Base-by-base conservation (phyloP, 2,797 vertebrate genomes). In the Spea hammondii region DNA sequence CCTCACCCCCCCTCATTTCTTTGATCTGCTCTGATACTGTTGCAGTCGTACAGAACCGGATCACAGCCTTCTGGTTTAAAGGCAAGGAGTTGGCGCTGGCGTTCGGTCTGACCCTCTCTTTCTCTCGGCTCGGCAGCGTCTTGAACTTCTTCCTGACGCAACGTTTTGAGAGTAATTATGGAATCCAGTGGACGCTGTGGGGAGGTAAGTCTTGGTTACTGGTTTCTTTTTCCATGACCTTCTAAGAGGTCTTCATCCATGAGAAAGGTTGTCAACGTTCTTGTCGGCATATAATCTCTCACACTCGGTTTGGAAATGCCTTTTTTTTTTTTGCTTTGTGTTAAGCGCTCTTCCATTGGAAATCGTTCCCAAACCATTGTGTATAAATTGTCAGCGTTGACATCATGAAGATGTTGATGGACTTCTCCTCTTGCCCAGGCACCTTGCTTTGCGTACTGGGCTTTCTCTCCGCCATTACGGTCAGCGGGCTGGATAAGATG, bases 181-280 rank as follows among this genome's bases (percentile, higher is more conserved):
- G 93, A n/a, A 93, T 95, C 83, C 92, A 95, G 86, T 94, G 93
- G 93, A 94, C 92, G 0, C 91, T 95, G 14, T 95, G 92, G 92
- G 93, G 92, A 50, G 92, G 93, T 94, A 84, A 78, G 89, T 83
- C n/a, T 66, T 68, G 4, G 12, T 32, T 32, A 32, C 32, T 3
- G 32, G 32, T 32, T 32, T 32, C 32, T 32, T 32, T 32, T 32
- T 32, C 32, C 32, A 32, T 32, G 32, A 32, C 32, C 32, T 32
- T 32, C 32, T 32, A 32, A 32, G 32, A 32, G 32, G 32, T 32
- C 32, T 32, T 32, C 32, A 32, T 32, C 32, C 32, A 32, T 32
- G 32, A 32, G 2, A 32, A 2, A 32, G 2, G 2, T 32, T 32
- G 32, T 32, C 32, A 32, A 32, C 1, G 32, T 32, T 32, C 32